These are phyloP conservation scores for Drosophila mojavensis DNA, from an alignment of 1,140 invertebrate species.

Conservation along the genomic window DNA sequence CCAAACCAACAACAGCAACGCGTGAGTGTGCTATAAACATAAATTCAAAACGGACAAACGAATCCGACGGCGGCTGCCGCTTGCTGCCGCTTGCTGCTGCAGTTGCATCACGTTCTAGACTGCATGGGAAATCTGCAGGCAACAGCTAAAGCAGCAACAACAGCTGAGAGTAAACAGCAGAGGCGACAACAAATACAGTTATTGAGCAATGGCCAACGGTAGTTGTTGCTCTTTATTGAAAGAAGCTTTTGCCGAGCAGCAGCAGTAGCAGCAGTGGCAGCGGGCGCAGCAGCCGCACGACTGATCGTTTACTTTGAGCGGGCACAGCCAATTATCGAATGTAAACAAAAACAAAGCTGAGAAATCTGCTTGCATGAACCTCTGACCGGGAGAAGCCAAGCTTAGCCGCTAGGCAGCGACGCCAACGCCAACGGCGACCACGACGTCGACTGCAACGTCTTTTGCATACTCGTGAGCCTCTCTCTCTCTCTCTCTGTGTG, in stretches of 20 bases:
- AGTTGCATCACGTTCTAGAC: slow-evolving; percentile 15
- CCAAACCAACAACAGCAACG: not conserved
- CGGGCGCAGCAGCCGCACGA: not conserved
- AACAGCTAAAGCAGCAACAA: not conserved
- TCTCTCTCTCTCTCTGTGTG: slow-evolving; percentile 28
- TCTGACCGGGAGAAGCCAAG: slow-evolving; percentile 52
- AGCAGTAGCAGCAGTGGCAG: not conserved
- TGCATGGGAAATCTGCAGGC: slow-evolving; percentile 12
- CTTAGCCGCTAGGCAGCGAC: slow-evolving; percentile 18
- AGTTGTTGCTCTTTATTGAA: slow-evolving; percentile 25
- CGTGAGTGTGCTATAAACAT: slow-evolving; percentile 14
- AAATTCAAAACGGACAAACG: slow-evolving; percentile 24
- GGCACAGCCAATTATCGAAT: slow-evolving; percentile 43
- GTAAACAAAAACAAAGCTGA: slow-evolving; percentile 36
- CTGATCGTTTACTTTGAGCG: slow-evolving; percentile 55
- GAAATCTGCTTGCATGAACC: slow-evolving; percentile 58
- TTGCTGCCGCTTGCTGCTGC: not conserved
- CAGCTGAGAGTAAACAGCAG: not conserved
- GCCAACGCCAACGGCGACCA: slow-evolving; percentile 1
- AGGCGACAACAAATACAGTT: slow-evolving; percentile 5
- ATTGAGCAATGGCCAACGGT: slow-evolving; percentile 36
- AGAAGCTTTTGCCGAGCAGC: slow-evolving; percentile 17
- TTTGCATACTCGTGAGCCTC: slow-evolving; percentile 34
- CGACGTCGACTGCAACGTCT: slow-evolving; percentile 16
- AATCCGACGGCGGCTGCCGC: not conserved